Percentiles rank a stretch among this genome's conserved stretches.
These are phyloP conservation scores for Stictonetta naevosa DNA, from an alignment of 2,113 vertebrate genomes.

Conservation along the genomic window DNA sequence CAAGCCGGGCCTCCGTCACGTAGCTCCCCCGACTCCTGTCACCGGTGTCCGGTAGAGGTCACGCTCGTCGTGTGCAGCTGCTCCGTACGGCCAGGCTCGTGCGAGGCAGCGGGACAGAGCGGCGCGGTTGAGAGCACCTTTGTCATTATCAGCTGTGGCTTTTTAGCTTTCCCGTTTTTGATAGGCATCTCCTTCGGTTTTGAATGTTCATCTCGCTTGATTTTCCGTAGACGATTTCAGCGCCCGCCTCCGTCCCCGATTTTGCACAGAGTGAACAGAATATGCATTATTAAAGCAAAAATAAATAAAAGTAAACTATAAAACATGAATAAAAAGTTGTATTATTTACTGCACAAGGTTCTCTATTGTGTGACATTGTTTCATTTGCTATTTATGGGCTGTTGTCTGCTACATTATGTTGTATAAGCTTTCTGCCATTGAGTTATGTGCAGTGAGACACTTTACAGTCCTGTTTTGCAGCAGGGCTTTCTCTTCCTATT, in stretches of 20 bases:
- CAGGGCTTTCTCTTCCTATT: conserved; percentile 19
- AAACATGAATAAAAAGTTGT: conserved; percentile 76
- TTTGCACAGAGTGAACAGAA: conserved; percentile 83
- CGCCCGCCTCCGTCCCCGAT: conserved; percentile 72
- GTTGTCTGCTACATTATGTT: conserved; percentile 50
- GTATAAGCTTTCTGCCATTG: conserved; percentile 43
- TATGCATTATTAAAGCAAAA: conserved; percentile 84
- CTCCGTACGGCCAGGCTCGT: conserved; percentile 35
- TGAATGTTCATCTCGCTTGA: conserved; percentile 80
- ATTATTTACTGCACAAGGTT: conserved; percentile 77
- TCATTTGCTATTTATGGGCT: conserved; percentile 60
- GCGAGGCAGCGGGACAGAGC: conserved; percentile 38
- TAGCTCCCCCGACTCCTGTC: conserved; percentile 69
- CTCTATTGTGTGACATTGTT: conserved; percentile 49
- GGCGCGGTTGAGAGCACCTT: conserved; percentile 57
- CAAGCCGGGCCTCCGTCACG: conserved; percentile 69
- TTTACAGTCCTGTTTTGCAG: neutral
- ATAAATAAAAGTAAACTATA: conserved; percentile 83
- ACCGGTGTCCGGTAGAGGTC: conserved; percentile 55
- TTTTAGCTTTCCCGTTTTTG: conserved; percentile 73
- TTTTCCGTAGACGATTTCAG: conserved; percentile 77
- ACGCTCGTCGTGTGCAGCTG: conserved; percentile 60
- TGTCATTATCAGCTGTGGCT: conserved; percentile 70
- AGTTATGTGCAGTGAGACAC: neutral
- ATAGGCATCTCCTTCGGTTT: conserved; percentile 66